These are phyloP conservation scores for Pogonognathellus flavescens DNA, from an alignment of 1,140 invertebrate species.

Conservation along the genomic window DNA sequence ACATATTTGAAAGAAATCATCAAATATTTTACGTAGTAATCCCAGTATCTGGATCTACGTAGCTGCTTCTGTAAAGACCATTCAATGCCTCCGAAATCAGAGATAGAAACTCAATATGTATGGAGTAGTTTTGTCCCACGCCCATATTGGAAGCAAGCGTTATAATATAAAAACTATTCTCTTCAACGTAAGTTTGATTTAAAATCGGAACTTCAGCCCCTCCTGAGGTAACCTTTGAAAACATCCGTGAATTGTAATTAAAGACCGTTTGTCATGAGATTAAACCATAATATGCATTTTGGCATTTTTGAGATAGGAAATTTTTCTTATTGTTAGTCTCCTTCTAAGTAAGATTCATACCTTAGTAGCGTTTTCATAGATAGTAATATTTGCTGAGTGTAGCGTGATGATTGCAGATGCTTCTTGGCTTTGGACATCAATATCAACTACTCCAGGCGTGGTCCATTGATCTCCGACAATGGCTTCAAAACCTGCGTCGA, in stretches of 20 bases:
- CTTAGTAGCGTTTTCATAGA: slow-evolving; percentile 70
- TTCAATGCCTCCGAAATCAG: slow-evolving; percentile 74
- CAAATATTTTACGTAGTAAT: slow-evolving; percentile 74
- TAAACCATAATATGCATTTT: too few species aligned
- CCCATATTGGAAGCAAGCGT: background rate
- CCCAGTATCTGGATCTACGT: slow-evolving; percentile 76
- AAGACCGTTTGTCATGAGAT: too few species aligned
- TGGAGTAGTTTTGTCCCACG: slow-evolving; percentile 66
- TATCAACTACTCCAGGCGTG: slow-evolving; percentile 76
- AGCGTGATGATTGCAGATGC: slow-evolving; percentile 81
- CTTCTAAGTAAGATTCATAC: slow-evolving; percentile 59
- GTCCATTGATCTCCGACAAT: slow-evolving; percentile 65
- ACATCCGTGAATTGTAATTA: background rate
- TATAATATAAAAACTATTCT: background rate
- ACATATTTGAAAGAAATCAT: too few species aligned
- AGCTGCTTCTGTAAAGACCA: slow-evolving; percentile 86
- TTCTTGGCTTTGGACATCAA: slow-evolving; percentile 77
- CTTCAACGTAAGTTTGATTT: background rate
- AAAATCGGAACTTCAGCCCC: background rate
- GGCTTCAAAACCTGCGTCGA: slow-evolving; percentile 46
- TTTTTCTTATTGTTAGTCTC: background rate
- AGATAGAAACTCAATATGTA: slow-evolving; percentile 72
- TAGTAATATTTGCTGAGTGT: slow-evolving; percentile 79
- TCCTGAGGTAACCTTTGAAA: background rate
- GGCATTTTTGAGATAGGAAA: background rate